phyloP scores from a whole-genome alignment of 2,113 vertebrate genomes.

The Erpornis zantholeuca region DNA sequence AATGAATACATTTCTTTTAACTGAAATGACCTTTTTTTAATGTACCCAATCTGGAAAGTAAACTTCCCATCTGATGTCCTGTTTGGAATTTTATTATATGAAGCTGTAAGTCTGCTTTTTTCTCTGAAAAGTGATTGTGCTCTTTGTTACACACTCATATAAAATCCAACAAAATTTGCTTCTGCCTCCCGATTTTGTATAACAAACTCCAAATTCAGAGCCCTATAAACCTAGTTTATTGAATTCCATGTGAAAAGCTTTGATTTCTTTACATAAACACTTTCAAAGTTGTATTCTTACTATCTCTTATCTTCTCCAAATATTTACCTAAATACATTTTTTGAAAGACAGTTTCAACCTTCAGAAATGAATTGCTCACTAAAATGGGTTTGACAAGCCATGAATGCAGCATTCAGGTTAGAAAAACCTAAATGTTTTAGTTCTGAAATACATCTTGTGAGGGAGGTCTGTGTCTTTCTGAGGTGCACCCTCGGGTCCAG shows the following conservation, averaged over 20 bases:
- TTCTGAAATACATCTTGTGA: background rate
- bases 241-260: background rate
- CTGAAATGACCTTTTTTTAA: background rate
- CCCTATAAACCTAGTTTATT: background rate
- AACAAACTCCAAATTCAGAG: background rate
- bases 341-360: background rate
- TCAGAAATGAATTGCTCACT: background rate
- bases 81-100: background rate
- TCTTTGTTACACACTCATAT: background rate
- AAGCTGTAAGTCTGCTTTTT: background rate
- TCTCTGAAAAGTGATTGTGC: background rate
- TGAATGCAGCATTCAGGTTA: background rate
- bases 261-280: background rate
- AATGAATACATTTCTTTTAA: background rate
- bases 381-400: background rate
- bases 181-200: background rate
- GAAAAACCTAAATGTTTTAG: background rate
- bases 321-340: background rate
- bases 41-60: background rate
- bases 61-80: background rate
- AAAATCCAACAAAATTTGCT: background rate
- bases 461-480: background rate
- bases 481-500: background rate
- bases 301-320: background rate
- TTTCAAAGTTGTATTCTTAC: background rate